Percentiles rank a stretch among this genome's conserved stretches.
Conservation (phyloP, 2,797 vertebrate genomes). For the Hippocampus kuda region DNA sequence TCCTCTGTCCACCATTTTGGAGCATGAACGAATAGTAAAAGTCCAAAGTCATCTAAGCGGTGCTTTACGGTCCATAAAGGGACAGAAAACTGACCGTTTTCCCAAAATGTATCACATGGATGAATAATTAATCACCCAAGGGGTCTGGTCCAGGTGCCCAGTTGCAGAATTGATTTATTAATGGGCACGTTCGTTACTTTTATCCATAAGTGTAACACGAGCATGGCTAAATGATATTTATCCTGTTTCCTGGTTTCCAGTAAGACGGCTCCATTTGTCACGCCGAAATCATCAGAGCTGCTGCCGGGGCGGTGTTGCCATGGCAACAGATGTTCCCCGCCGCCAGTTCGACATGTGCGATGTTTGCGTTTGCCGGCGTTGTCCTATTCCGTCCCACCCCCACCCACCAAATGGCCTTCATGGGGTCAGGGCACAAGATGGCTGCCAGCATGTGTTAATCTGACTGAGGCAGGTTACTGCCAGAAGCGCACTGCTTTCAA, state of each 20-base stretch:
- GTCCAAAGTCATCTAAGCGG: too few relatives aligned
- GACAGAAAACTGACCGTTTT: too few relatives aligned
- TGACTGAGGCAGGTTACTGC: not conserved
- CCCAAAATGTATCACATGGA: too few relatives aligned
- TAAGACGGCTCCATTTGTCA: conserved; percentile 54
- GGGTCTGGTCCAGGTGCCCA: not conserved
- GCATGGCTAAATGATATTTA: conserved; percentile 47
- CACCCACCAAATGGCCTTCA: conserved; percentile 37
- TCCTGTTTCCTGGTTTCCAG: conserved; percentile 48
- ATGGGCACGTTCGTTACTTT: not conserved
- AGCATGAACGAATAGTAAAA: too few relatives aligned
- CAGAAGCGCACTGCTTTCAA: not conserved
- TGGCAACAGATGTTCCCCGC: conserved; percentile 43
- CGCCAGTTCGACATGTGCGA: conserved; percentile 9
- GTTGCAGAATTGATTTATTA: not conserved
- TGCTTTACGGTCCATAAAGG: too few relatives aligned
- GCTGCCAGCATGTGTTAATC: conserved; percentile 28
- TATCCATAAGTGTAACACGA: conserved; percentile 35
- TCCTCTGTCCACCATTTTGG: too few relatives aligned
- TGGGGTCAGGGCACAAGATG: conserved; percentile 47
- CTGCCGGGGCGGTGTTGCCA: conserved; percentile 40
- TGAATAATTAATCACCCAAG: not conserved
- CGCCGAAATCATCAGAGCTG: conserved; percentile 51
- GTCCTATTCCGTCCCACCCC: conserved; percentile 26
- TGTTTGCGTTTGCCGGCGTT: conserved; percentile 14